phyloP scores from a whole-genome alignment of 2,888 invertebrate species.

The Rhamnusium bicolor region DNA sequence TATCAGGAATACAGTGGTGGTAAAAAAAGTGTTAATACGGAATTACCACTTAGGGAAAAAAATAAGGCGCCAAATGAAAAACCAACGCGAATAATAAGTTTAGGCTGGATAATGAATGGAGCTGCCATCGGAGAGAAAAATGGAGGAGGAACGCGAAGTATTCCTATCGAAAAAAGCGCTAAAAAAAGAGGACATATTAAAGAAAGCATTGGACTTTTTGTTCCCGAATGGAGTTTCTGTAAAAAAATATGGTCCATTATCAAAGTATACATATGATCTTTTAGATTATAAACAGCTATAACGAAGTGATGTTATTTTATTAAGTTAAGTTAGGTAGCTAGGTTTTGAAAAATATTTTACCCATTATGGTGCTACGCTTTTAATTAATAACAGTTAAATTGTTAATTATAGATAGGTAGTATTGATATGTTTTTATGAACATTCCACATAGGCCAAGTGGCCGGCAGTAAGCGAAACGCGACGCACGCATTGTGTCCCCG shows the following conservation, averaged over 20 bases:
- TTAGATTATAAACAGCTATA: constrained; percentile 37
- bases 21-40: constrained; percentile 6
- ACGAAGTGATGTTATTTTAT: no score
- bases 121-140: constrained; percentile 20
- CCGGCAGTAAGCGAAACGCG: no score
- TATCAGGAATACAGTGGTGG: constrained; percentile 12
- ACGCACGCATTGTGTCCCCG: no score
- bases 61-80: constrained; percentile 29
- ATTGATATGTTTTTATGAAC: no score
- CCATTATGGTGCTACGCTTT: no score
- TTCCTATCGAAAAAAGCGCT: constrained; percentile 30
- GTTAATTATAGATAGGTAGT: no score
- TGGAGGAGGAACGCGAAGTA: constrained; percentile 24
- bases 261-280: constrained; percentile 26
- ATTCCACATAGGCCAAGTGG: no score
- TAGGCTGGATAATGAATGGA: constrained; percentile 33
- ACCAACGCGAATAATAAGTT: constrained; percentile 27
- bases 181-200: constrained; percentile 22
- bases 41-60: constrained; percentile 17
- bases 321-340: no score
- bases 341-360: no score
- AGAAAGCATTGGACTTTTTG: constrained; percentile 34
- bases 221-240: constrained; percentile 34
- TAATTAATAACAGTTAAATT: no score
- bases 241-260: constrained; percentile 31